Percentiles rank a stretch among this genome's conserved stretches.
Evolutionary conservation across 2,797 vertebrate species (phyloP).

Genomic region (Halcyon smyrnensis): DNA sequence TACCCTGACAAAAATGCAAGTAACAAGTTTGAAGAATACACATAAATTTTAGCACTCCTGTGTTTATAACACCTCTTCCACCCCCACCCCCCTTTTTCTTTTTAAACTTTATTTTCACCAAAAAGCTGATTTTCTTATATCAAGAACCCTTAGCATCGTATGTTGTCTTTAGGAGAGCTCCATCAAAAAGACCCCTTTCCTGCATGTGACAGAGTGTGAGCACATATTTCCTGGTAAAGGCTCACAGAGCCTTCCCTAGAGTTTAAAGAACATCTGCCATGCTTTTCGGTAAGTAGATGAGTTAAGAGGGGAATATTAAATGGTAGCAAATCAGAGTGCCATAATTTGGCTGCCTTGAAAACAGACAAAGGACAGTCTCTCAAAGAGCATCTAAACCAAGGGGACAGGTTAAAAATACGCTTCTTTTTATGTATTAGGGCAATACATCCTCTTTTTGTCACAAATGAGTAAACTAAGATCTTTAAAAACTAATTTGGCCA

Average conservation of each 20-base stretch:
- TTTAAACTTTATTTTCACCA: too few species aligned
- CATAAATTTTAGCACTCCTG: not conserved
- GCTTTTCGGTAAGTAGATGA: not conserved
- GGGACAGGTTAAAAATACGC: not conserved
- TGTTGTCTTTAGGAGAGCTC: not conserved
- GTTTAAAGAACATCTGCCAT: constrained; percentile 50
- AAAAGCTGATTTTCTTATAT: not conserved
- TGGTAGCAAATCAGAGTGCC: not conserved
- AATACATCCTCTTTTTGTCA: not conserved
- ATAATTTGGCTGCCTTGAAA: constrained; percentile 5
- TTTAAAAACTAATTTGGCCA: not conserved
- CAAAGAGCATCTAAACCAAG: not conserved
- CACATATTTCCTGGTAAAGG: not conserved
- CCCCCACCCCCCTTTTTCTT: fast-evolving
- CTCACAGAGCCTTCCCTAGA: constrained; percentile 13
- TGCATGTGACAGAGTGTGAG: not conserved
- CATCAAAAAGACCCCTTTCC: not conserved
- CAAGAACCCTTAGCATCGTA: not conserved
- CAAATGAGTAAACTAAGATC: not conserved
- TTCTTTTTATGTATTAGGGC: not conserved
- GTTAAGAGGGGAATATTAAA: constrained; percentile 37
- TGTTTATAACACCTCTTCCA: not conserved
- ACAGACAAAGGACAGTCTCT: not conserved
- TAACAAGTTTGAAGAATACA: not conserved
- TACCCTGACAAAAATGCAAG: not conserved